Evolutionary conservation across 2,888 invertebrate species (phyloP).

Genomic region (Drosophila trichaetosa): DNA sequence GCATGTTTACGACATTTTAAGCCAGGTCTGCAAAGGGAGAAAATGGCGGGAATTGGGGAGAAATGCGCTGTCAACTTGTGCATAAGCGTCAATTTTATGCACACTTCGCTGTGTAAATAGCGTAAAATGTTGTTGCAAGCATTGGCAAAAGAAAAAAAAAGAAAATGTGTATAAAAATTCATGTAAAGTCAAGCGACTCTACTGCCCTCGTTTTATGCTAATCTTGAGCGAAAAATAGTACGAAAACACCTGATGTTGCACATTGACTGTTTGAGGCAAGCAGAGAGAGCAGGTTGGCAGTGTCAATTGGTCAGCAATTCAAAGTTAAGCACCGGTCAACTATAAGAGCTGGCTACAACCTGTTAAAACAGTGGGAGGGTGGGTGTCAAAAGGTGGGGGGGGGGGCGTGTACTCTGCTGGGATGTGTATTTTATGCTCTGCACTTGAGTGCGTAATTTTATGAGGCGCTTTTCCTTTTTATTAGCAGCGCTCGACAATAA

Average conservation of each 20-base stretch:
- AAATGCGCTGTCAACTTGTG: constrained; percentile 61
- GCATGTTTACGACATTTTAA: constrained; percentile 80
- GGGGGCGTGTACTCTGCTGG: constrained; percentile 6
- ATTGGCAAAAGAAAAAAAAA: constrained; percentile 27
- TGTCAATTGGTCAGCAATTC: constrained; percentile 66
- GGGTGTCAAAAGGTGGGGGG: background rate
- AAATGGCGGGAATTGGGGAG: background rate
- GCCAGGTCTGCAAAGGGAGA: constrained; percentile 50
- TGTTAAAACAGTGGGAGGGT: background rate
- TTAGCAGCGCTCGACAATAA: constrained; percentile 77
- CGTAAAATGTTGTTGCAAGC: constrained; percentile 68
- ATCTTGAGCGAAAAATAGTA: constrained; percentile 44
- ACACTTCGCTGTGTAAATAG: constrained; percentile 77
- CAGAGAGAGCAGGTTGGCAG: constrained; percentile 1
- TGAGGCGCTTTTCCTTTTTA: constrained; percentile 75
- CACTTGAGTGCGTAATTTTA: constrained; percentile 80
- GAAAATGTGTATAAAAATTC: constrained; percentile 14
- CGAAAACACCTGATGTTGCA: constrained; percentile 4
- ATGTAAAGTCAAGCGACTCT: constrained; percentile 20
- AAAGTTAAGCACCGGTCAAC: constrained; percentile 57
- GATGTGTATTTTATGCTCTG: constrained; percentile 73
- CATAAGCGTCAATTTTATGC: constrained; percentile 77
- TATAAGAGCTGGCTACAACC: constrained; percentile 25
- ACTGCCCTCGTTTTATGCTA: constrained; percentile 64
- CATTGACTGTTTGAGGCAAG: constrained; percentile 18